phyloP scores from a whole-genome alignment of 1,140 invertebrate genomes.

The Dendrolimus punctatus region DNA sequence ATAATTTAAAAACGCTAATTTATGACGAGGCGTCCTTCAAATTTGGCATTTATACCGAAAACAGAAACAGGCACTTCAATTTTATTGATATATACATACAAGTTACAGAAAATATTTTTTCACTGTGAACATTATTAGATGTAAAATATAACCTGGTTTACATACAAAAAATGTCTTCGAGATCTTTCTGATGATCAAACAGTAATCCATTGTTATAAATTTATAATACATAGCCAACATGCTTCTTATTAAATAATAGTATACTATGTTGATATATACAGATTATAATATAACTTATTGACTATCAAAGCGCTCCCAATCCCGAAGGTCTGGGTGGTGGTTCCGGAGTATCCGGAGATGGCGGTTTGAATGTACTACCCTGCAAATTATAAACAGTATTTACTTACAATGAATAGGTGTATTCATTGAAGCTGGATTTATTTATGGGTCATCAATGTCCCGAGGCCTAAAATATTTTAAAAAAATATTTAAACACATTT shows the following conservation, averaged over 20 bases:
- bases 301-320: conserved; percentile 32
- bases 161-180: too few relatives aligned
- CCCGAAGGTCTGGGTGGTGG: conserved; percentile 46
- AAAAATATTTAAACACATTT: too few relatives aligned
- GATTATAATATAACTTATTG: conserved; percentile 1
- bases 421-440: too few relatives aligned
- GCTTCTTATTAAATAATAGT: conserved; percentile 15
- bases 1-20: too few relatives aligned
- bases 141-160: too few relatives aligned
- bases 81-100: neutral
- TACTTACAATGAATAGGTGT: too few relatives aligned
- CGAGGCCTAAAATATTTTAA: too few relatives aligned
- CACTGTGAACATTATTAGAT: neutral
- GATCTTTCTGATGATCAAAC: too few relatives aligned
- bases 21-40: too few relatives aligned
- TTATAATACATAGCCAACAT: conserved; percentile 42
- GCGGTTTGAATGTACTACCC: conserved; percentile 61
- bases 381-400: conserved; percentile 7
- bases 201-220: neutral
- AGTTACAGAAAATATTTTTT: neutral
- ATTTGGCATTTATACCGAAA: too few relatives aligned
- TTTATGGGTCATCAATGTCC: too few relatives aligned
- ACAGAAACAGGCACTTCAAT: neutral
- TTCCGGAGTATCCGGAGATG: conserved; percentile 44
- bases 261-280: neutral